A percentile compares a stretch with the other conserved stretches of the same genome.
phyloP scores from a whole-genome alignment of 2,888 invertebrate genomes.

The Rambutsinella grinnellia region DNA sequence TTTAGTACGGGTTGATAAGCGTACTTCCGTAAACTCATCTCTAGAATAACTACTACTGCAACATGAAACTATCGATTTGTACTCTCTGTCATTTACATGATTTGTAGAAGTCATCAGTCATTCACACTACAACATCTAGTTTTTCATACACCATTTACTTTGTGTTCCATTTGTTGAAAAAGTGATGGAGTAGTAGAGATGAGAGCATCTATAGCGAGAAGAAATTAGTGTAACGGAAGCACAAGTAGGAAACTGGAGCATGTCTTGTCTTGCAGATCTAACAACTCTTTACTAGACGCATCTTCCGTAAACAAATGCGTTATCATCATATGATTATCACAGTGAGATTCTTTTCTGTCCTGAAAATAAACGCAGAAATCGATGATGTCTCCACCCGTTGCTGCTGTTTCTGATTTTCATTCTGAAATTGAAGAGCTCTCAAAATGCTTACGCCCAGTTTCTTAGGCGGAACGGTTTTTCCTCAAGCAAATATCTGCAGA shows the following conservation, averaged over 20 bases:
- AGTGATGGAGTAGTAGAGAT: background rate
- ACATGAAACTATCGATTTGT: no score
- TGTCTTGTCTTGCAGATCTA: constrained; percentile 31
- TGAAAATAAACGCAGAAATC: background rate
- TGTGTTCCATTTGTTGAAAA: background rate
- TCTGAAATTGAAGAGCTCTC: background rate
- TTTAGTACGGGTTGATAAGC: background rate
- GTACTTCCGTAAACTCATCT: background rate
- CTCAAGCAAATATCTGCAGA: background rate
- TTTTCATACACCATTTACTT: background rate
- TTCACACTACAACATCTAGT: no score
- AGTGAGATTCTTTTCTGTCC: background rate
- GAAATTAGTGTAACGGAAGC: background rate
- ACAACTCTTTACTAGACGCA: background rate
- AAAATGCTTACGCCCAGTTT: background rate
- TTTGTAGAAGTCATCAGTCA: no score
- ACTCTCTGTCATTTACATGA: no score
- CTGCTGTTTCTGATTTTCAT: no score
- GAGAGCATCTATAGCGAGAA: no score
- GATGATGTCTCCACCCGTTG: no score
- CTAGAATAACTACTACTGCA: background rate
- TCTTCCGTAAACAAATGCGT: background rate
- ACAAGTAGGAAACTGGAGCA: constrained; percentile 18
- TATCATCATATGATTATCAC: background rate
- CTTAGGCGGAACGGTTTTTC: background rate